Conservation (phyloP, 2,797 vertebrate species). For the Taeniopygia guttata region DNA sequence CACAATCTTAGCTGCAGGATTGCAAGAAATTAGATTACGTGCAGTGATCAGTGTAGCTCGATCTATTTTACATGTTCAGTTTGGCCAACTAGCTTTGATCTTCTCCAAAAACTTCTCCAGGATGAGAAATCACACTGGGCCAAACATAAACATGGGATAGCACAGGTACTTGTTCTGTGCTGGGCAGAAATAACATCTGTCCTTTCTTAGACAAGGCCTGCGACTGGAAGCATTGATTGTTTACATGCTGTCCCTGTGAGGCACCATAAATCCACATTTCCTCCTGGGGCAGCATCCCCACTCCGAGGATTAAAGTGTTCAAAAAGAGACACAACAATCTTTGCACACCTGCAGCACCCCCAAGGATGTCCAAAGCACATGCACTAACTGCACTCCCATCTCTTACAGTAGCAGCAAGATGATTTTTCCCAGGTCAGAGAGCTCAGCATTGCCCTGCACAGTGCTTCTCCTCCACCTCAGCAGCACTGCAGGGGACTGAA, state of each 20-base stretch:
- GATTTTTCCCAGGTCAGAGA: background rate
- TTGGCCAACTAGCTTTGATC: background rate
- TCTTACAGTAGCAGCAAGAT: background rate
- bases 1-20: fast-evolving
- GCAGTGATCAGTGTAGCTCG: background rate
- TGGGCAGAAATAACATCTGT: background rate
- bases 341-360: background rate
- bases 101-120: background rate
- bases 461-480: background rate
- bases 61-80: background rate
- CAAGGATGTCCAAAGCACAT: background rate
- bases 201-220: background rate
- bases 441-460: background rate
- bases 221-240: fast-evolving
- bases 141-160: background rate
- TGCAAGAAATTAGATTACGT: background rate
- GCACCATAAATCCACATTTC: background rate
- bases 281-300: background rate
- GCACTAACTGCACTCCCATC: background rate
- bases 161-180: background rate
- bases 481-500: background rate
- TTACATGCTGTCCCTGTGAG: no score
- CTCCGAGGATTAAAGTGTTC: background rate
- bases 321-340: background rate
- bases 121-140: background rate